phyloP scores from a whole-genome alignment of 2,113 vertebrate species.

The Microcebus tavaratra region DNA sequence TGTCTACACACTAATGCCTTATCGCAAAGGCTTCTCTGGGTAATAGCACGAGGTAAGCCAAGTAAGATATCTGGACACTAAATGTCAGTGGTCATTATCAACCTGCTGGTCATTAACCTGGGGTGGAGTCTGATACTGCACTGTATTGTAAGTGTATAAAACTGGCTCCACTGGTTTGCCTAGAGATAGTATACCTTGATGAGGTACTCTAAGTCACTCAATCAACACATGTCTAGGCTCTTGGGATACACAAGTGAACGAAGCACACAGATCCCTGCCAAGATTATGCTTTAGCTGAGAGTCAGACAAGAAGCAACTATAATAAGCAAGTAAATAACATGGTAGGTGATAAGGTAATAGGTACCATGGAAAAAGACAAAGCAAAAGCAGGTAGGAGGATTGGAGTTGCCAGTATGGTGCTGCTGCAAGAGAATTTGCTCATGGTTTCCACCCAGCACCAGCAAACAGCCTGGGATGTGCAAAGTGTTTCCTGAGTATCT shows the following conservation, averaged over 20 bases:
- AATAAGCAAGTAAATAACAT: fast-evolving
- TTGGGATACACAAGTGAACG: neutral
- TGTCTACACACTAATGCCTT: fast-evolving
- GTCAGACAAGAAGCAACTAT: fast-evolving
- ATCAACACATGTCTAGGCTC: neutral
- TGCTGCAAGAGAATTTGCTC: fast-evolving
- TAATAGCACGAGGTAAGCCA: neutral
- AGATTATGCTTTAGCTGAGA: neutral
- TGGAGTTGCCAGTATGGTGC: fast-evolving
- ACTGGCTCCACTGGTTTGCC: neutral
- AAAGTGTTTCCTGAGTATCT: neutral
- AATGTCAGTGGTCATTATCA: neutral
- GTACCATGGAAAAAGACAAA: neutral
- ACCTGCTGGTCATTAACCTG: too few relatives aligned
- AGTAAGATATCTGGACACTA: neutral
- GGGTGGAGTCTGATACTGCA: too few relatives aligned
- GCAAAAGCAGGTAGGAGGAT: fast-evolving
- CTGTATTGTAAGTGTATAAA: too few relatives aligned
- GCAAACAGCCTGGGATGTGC: fast-evolving
- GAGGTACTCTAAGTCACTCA: neutral
- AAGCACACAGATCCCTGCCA: neutral
- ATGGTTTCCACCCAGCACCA: fast-evolving
- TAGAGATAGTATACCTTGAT: neutral
- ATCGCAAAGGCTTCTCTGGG: neutral
- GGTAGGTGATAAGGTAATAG: fast-evolving